Conservation (phyloP, 2,113 vertebrate species). For the Rhombomys opimus region DNA sequence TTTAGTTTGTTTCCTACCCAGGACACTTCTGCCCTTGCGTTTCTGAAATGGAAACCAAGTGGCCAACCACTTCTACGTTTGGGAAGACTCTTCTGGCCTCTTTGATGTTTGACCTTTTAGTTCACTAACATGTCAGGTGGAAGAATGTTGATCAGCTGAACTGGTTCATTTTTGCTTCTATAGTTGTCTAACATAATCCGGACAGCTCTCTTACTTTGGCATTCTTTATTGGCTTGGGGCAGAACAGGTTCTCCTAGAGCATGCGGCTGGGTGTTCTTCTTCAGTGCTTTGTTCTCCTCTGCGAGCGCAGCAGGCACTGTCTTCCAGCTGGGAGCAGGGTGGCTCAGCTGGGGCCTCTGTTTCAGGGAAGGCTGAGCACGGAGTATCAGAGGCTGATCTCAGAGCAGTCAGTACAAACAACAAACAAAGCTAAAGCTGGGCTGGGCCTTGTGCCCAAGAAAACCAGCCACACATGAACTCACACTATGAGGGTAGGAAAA, state of each 20-base stretch:
- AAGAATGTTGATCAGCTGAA: background rate
- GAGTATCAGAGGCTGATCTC: slow-evolving; percentile 66
- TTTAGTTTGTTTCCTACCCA: background rate
- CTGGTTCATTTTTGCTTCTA: slow-evolving; percentile 2
- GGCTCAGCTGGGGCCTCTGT: slow-evolving; percentile 9
- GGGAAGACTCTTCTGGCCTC: background rate
- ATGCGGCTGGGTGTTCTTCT: background rate
- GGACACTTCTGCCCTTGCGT: too few relatives aligned
- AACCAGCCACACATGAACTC: slow-evolving; percentile 81
- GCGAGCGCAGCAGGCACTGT: background rate
- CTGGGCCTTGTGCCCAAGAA: slow-evolving; percentile 80
- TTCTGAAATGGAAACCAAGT: background rate
- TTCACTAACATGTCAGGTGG: background rate
- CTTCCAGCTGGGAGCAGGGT: slow-evolving; percentile 23
- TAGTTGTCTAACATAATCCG: background rate
- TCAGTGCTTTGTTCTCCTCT: slow-evolving; percentile 5
- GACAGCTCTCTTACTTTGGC: background rate
- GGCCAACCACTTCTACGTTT: background rate
- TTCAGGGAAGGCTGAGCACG: slow-evolving; percentile 45
- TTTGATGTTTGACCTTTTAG: background rate
- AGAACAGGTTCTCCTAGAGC: background rate
- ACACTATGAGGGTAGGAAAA: slow-evolving; percentile 66
- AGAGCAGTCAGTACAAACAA: slow-evolving; percentile 78
- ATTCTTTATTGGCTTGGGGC: slow-evolving; percentile 42
- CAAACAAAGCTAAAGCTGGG: slow-evolving; percentile 73